phyloP scores from a whole-genome alignment of 2,797 vertebrate genomes.

The Neostethus bicornis region DNA sequence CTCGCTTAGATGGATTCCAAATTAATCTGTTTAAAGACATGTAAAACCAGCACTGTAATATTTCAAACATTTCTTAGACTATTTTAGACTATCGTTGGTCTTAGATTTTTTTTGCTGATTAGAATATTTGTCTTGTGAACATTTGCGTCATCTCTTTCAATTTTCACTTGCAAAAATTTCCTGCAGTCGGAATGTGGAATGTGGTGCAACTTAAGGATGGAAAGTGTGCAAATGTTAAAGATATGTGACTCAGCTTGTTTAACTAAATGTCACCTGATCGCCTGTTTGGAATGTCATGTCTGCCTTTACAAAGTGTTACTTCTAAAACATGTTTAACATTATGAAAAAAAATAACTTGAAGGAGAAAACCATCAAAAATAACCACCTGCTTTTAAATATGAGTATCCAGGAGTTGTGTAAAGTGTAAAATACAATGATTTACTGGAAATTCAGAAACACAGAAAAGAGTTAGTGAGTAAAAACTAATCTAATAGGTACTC shows the following conservation, averaged over 20 bases:
- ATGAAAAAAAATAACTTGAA: background rate
- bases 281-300: background rate
- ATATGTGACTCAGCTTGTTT: constrained; percentile 36
- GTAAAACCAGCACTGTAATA: too few relatives aligned
- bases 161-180: background rate
- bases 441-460: background rate
- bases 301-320: background rate
- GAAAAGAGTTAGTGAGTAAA: background rate
- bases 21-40: too few relatives aligned
- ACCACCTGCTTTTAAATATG: too few relatives aligned
- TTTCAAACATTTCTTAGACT: too few relatives aligned
- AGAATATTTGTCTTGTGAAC: background rate
- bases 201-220: background rate
- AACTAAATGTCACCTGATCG: background rate
- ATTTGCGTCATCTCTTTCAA: background rate
- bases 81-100: too few relatives aligned
- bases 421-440: background rate
- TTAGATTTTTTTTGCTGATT: too few relatives aligned
- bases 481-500: background rate
- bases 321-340: background rate
- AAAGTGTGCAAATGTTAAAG: background rate
- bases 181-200: background rate
- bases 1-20: too few relatives aligned
- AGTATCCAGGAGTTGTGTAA: too few relatives aligned
- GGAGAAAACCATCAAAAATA: background rate